Base-by-base conservation (phyloP, 2,888 invertebrate genomes). In the Pterostichus niger region DNA sequence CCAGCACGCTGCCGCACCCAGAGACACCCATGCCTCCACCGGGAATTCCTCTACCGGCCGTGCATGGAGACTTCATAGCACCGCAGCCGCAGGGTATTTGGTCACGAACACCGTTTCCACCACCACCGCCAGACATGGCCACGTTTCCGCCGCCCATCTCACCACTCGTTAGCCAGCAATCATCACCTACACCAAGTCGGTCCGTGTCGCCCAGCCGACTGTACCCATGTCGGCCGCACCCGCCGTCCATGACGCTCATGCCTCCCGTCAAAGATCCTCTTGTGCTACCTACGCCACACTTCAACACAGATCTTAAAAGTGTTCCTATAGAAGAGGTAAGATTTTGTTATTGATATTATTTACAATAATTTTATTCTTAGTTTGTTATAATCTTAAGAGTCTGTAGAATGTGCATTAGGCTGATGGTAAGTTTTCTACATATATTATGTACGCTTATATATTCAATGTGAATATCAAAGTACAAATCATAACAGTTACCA, bases 171-270 rank as follows among this genome's bases (percentile, higher is more conserved):
- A 94, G 94, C 87, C 93, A 93, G 85, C 92, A 93, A 86, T 94
- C 95, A 77, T 96, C 96, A 61, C 96, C 96, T 64, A 94, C 94
- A 84, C 95, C 95, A 88, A 96, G 96, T 87, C 93, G 95, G 86
- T 92, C 94, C 77, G 92, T 92, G 46, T 95, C 95, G 77, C 68
- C 68, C 11, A 75, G 33, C 31, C 49, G 93, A 85, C 86, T 77
- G n/a, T 89, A 90, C 56, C 84, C 84, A 2, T 90, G 91, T 17
- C 90, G 91, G 61, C 87, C 88, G 64, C 91, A 91, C 40, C 90
- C 90, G 85, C 90, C 90, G 84, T 90, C 90, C 82, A 90, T 90
- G 83, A 90, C 91, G 59, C 90, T 73, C 73, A 81, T 82, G 10
- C 77, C 84, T 10, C 46, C 82, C 4, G 40, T 84, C 2, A 84